Conservation (phyloP, 2,113 vertebrate genomes). For the Dermatemys mawii region DNA sequence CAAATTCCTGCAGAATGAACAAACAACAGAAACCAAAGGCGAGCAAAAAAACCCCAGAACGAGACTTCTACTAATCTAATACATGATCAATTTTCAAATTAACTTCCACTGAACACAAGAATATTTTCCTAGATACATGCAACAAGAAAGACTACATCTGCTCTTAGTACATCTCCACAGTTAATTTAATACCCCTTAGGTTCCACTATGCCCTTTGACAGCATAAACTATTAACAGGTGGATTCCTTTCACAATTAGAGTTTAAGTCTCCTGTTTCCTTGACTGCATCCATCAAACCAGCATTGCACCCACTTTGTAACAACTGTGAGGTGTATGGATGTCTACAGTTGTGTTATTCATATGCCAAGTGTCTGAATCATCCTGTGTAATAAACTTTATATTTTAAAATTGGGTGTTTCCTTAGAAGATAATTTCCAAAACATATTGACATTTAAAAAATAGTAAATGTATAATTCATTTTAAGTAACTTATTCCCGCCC, state of each 20-base stretch:
- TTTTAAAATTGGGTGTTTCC: background rate
- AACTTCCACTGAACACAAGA: background rate
- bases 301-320: background rate
- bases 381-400: background rate
- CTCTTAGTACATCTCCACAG: background rate
- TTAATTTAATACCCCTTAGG: background rate
- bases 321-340: background rate
- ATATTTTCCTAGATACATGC: background rate
- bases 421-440: background rate
- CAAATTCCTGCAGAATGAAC: background rate
- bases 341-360: background rate
- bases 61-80: background rate
- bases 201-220: background rate
- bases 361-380: background rate
- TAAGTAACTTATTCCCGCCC: background rate
- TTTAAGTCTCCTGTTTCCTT: background rate
- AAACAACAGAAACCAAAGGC: accelerated
- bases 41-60: background rate
- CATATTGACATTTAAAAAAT: background rate
- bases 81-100: background rate
- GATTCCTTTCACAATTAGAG: background rate
- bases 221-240: background rate
- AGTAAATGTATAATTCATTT: background rate
- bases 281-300: background rate
- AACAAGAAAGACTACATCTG: background rate